Evolutionary conservation across 2,113 vertebrate species (phyloP), one percentile per base, ranked within the genome.

Genomic region (Pteronura brasiliensis): DNA sequence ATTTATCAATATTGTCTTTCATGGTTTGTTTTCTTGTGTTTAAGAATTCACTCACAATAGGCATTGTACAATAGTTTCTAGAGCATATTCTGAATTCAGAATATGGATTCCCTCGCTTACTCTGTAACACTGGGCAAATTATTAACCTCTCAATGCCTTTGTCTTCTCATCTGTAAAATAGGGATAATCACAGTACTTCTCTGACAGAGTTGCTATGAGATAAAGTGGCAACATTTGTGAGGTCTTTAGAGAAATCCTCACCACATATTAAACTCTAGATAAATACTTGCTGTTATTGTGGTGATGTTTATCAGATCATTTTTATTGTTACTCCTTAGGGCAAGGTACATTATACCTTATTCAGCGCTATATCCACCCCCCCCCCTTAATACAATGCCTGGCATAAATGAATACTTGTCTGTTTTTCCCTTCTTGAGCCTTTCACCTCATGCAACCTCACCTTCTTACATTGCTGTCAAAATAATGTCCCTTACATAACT

Each of bases 91-190:
- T 94, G 52, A 69, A 77, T 91, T n/a, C 42, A 88, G 47, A 44
- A 72, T 88, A 31, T 52, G 63, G 55, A 6, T 8, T 97, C 83
- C 36, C 67, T 79, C 69, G 14, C 29, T 72, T 49, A 55, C 52
- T 77, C 9, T 59, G 9, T 85, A 63, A 36, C 13, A n/a, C 23
- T 55, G 52, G 82, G 4, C 29, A 55, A 87, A 83, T 81, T 76
- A 87, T 87, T 82, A 93, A 93, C n/a, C 39, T 87, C 7, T 67
- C 25, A 77, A 34, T 88, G n/a, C 25, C 18, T 90, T 65, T 15
- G 52, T 86, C 44, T 81, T 57, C 86, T 95, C 59, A 23, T 80
- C 79, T 90, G 91, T 93, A 89, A 93, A 72, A 85, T 18, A 44
- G 52, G 31, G 18, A 57, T 67, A 93, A 49, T 61, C 72, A 71